These are phyloP conservation scores for Eristalis tenax DNA, from an alignment of 2,888 invertebrate genomes.

Conservation along the genomic window DNA sequence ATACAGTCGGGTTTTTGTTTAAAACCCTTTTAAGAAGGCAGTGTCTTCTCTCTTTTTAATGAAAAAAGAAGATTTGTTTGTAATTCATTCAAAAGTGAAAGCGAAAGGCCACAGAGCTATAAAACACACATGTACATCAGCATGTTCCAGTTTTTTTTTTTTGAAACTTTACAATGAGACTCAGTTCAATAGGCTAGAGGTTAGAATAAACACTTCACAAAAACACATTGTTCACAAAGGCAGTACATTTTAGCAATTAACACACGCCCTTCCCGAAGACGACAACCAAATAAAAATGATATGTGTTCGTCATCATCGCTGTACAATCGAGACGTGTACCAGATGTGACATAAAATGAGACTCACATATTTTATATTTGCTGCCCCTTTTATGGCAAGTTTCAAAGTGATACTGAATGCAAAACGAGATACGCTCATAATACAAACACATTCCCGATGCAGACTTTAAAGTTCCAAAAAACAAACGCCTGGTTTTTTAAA, in stretches of 20 bases:
- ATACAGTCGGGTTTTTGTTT: neutral
- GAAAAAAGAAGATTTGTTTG: neutral
- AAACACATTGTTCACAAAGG: neutral
- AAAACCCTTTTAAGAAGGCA: neutral
- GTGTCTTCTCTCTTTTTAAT: neutral
- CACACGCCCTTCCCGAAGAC: neutral
- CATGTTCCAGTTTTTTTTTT: neutral
- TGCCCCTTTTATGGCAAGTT: neutral
- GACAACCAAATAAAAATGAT: neutral
- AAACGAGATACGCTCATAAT: neutral
- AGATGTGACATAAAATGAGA: neutral
- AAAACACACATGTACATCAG: neutral
- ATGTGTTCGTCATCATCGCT: neutral
- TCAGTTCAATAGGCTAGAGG: neutral
- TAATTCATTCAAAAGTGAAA: neutral
- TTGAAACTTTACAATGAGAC: neutral
- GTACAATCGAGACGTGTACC: neutral
- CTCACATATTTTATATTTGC: neutral
- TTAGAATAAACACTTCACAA: too few relatives aligned
- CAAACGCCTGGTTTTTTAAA: neutral
- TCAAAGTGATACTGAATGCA: neutral
- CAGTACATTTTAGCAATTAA: neutral
- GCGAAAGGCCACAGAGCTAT: neutral
- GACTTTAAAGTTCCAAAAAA: neutral
- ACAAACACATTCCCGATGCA: neutral